Evolutionary conservation across 2,888 invertebrate species (phyloP), one percentile per base, ranked within the genome.

Genomic region (Pegoplata infirma): DNA sequence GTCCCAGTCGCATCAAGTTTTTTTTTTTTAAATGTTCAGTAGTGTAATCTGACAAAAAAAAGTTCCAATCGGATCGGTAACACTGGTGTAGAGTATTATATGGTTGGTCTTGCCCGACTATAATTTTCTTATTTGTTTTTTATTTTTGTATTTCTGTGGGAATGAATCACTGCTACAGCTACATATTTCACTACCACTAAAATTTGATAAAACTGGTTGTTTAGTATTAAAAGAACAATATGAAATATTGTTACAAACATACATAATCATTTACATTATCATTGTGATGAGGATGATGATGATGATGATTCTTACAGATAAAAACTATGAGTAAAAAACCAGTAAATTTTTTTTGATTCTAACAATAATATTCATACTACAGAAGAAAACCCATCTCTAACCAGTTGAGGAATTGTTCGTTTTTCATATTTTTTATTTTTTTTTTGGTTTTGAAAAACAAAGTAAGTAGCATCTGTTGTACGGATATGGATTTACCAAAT

Each of bases 391-490:
- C n/a, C n/a, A n/a, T 64, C 40, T 53, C 67, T 67, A 53, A 59
- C 59, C 23, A 53, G 49, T 32, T 32, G 44, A 73, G 47, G 63
- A 64, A 19, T 67, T 66, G 19, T 46, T 66, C n/a, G n/a, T n/a
- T n/a, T n/a, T n/a, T n/a, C n/a, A n/a, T n/a, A n/a, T n/a, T 12
- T 44, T 51, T 12, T 23, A n/a, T 7, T 40, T 32, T 25, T 47
- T 36, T 66, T 49, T 51, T 49, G 25, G 6, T 5, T 10, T 49
- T 16, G 5, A 14, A 46, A 47, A 64, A 14, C 66, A 51, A n/a
- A 40, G 16, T 16, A 56, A 75, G 75, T 72, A 79, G 79, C 79
- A 79, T 79, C 79, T 79, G 79, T 58, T 79, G 49, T 75, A 67
- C 75, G 75, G 51, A 53, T 68, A 58, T 51, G 75, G 75, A 79